Base-by-base conservation (phyloP, 1,140 invertebrate genomes). In the Drosophila bipectinata region DNA sequence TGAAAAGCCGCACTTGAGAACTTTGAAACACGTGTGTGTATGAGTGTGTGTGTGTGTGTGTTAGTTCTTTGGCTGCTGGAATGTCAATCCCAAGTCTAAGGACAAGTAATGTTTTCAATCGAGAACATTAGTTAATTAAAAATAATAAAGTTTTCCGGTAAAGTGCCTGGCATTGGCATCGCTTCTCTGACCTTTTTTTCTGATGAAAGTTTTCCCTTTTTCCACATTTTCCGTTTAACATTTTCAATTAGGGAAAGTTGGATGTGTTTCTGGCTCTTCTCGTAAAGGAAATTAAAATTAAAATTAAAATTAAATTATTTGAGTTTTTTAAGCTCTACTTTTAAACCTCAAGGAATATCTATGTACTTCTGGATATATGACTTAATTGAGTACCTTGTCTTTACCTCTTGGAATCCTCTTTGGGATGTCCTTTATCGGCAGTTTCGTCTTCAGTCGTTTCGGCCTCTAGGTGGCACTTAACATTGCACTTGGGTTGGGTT, bases 401-500 rank as follows among this genome's bases (percentile, higher is more conserved):
- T 18, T 18, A 18, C 18, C 18, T 18, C 18, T 18, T 18, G 61
- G 15, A 68, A 18, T 18, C 18, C 61, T 37, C 41, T 30, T 15
- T 12, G n/a, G 39, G 18, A 34, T 45, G 21, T 39, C 37, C 14
- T 54, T 66, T 54, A 67, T 37, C 30, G 55, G 62, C 49, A 44
- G 44, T 63, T 21, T 21, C 2, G 21, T 21, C 21, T 21, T 21
- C 0, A 21, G 21, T 3, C 21, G 3, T 3, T 21, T 21, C 15
- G 18, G 15, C 30, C 51, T 18, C 57, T 12, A 21, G 7, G 7
- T 5, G 64, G 21, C 71, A 51, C 68, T 72, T 55, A 24, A 51
- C 68, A 55, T 73, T 73, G 68, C 53, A 34, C 68, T 62, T 37
- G 67, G 8, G n/a, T 24, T 28, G 12, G 12, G 6, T 48, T 21